Evolutionary conservation across 1,140 invertebrate genomes (phyloP).

Genomic region (Drosophila miranda): DNA sequence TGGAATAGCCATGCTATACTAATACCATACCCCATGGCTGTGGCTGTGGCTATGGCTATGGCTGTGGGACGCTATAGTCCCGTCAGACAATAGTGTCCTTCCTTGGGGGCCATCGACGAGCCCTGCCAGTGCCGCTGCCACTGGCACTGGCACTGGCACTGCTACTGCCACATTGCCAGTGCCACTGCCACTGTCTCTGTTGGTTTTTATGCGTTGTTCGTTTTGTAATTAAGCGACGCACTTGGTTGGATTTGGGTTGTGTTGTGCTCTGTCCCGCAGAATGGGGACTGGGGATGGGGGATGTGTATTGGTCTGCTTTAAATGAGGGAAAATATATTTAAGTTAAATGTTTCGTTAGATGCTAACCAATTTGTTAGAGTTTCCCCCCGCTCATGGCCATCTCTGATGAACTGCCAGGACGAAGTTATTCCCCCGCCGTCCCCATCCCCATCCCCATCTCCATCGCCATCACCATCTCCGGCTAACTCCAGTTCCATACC

Average conservation of each 20-base stretch:
- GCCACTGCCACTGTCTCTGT: slow-evolving; percentile 30
- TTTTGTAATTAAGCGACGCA: slow-evolving; percentile 81
- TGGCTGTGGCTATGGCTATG: background rate
- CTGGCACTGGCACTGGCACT: no score
- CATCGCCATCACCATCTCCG: background rate
- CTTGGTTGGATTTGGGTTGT: slow-evolving; percentile 61
- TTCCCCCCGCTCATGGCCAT: no score
- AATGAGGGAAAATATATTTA: slow-evolving; percentile 12
- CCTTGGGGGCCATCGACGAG: slow-evolving; percentile 39
- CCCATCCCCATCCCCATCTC: background rate
- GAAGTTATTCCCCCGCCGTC: no score
- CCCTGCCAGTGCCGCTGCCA: slow-evolving; percentile 4
- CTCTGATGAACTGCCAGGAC: slow-evolving; percentile 17
- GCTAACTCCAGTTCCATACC: background rate
- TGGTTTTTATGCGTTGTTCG: slow-evolving; percentile 80
- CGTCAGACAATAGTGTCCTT: slow-evolving; percentile 45
- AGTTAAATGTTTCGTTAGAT: slow-evolving; percentile 3
- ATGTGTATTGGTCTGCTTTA: slow-evolving; percentile 14
- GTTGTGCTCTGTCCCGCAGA: slow-evolving; percentile 4
- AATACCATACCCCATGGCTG: slow-evolving; percentile 2
- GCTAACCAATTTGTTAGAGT: no score
- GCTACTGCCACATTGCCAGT: background rate
- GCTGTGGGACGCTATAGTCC: slow-evolving; percentile 2
- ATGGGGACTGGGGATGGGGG: slow-evolving; percentile 7
- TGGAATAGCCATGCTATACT: slow-evolving; percentile 5